Conservation (phyloP, 2,888 invertebrate genomes). For the Drosophila kambysellisi region DNA sequence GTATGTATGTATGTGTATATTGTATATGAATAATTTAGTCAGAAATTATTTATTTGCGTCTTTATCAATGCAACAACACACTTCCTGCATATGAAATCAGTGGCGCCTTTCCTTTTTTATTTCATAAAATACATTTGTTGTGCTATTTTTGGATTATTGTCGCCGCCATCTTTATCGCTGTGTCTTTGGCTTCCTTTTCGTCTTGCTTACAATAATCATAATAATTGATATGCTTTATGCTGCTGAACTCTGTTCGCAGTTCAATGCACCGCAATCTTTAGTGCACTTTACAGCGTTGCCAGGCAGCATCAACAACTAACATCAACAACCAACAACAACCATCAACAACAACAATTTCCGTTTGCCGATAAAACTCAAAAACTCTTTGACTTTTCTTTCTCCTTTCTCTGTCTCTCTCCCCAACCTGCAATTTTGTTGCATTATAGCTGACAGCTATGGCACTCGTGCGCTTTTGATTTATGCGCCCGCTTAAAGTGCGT, state of each 20-base stretch:
- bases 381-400: constrained; percentile 2
- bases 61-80: constrained; percentile 47
- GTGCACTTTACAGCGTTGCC: constrained; percentile 21
- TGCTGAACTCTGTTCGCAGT: constrained; percentile 49
- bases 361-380: constrained; percentile 54
- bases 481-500: constrained; percentile 50
- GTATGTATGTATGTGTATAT: neutral
- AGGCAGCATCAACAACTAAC: constrained; percentile 33
- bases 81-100: constrained; percentile 52
- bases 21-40: constrained; percentile 2
- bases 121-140: constrained; percentile 21
- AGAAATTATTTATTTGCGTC: constrained; percentile 30
- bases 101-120: constrained; percentile 26
- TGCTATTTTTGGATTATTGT: constrained; percentile 50
- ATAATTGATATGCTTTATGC: constrained; percentile 67
- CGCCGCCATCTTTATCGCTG: constrained; percentile 19
- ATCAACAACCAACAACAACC: constrained; percentile 35
- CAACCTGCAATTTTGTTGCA: neutral
- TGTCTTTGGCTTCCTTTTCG: constrained; percentile 32
- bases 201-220: constrained; percentile 51
- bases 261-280: constrained; percentile 54
- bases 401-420: neutral
- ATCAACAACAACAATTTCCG: constrained; percentile 55
- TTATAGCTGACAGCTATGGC: constrained; percentile 41
- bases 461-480: constrained; percentile 56